Evolutionary conservation across 1,140 invertebrate genomes (phyloP), one percentile per base, ranked within the genome.

Genomic region (Acromyrmex charruanus): DNA sequence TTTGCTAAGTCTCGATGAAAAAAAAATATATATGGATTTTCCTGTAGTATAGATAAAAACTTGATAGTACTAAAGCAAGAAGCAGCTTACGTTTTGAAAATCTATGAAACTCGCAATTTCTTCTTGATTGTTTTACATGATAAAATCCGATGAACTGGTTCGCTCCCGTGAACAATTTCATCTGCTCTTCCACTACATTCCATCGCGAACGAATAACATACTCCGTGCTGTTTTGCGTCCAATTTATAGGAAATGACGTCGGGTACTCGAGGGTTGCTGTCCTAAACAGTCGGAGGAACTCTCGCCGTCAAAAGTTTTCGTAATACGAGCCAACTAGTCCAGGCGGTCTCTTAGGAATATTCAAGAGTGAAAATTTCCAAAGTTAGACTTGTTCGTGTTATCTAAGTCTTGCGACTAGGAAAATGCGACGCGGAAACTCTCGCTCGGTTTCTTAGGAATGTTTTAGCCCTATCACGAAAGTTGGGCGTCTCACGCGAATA

Each of bases 191-290:
- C 90, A 66, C n/a, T 28, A 39, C 66, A 81, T 80, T 74, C 18
- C 86, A 80, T 89, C 79, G 87, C 88, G 85, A 86, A 71, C 75
- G 85, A 92, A 21, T 21, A 21, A 93, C 93, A 92, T 93, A 93
- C 88, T 12, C 89, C 91, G 90, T 87, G 91, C 87, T 89, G 88
- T 93, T 93, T 93, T 90, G 88, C 88, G 86, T 92, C 89, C 91
- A 93, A 94, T 94, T 93, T 92, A 92, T 93, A 91, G 91, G 87
- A 86, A 79, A 86, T 80, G 88, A 87, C 87, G 81, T 81, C 69
- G 87, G 84, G 84, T 77, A 89, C 75, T 86, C 87, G 66, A 87
- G 85, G 81, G 71, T 85, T 84, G 68, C 49, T 49, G 68, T 72
- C 59, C 55, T 86, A 86, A 86, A 80, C 75, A 86, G 53, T 86